A percentile compares a stretch with the other conserved stretches of the same genome.
These are phyloP conservation scores for Crax fasciolata DNA, from an alignment of 2,797 vertebrate species.

Conservation along the genomic window DNA sequence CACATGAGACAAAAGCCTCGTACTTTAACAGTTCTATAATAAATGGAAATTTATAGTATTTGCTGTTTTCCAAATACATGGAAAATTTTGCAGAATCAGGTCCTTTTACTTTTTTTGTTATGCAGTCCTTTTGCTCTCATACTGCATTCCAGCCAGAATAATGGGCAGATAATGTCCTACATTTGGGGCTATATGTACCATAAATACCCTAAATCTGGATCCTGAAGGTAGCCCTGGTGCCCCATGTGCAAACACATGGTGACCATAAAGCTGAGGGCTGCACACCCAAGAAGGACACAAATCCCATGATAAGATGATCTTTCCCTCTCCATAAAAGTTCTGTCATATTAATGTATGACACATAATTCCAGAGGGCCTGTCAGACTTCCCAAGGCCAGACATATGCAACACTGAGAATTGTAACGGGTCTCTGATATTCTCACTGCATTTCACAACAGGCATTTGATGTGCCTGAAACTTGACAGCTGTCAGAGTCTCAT, in stretches of 20 bases:
- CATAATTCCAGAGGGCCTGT: constrained; percentile 46
- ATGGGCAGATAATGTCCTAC: not conserved
- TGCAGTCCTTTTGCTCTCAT: not conserved
- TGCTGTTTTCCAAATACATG: not conserved
- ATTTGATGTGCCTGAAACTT: constrained; percentile 28
- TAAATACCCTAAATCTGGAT: not conserved
- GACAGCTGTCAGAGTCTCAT: constrained; percentile 56
- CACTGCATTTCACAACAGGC: not conserved
- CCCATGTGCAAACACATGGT: not conserved
- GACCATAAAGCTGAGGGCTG: not conserved
- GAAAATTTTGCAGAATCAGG: not conserved
- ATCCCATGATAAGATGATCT: not conserved
- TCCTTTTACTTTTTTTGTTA: not conserved
- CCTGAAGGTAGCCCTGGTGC: not conserved
- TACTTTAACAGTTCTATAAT: not conserved
- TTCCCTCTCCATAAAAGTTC: constrained; percentile 13
- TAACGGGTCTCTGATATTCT: constrained; percentile 37
- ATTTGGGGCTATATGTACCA: not conserved
- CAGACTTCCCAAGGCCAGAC: constrained; percentile 50
- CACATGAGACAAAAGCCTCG: not conserved
- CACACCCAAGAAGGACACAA: not conserved
- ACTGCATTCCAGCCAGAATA: not conserved
- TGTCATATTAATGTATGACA: constrained; percentile 18
- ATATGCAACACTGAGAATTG: constrained; percentile 1
- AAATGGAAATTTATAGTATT: not conserved